Evolutionary conservation across 2,797 vertebrate species (phyloP).

Genomic region (Serranus cabrilla): DNA sequence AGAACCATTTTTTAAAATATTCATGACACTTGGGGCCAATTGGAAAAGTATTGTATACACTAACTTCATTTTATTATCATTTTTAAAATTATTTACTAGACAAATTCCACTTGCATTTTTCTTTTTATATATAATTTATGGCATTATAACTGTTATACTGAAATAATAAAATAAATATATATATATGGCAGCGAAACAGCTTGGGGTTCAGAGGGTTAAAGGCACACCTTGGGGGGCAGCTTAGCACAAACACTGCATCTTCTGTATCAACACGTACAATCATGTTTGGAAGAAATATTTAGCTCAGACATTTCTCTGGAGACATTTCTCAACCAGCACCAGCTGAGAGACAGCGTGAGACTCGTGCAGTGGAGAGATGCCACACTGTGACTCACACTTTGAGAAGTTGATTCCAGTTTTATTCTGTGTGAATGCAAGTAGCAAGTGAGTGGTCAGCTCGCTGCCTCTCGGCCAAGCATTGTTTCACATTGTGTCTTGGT

Average conservation of each 20-base stretch:
- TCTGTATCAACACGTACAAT: neutral
- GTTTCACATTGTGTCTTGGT: neutral
- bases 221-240: neutral
- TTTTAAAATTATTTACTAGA: no score
- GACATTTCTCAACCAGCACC: slow-evolving; percentile 12
- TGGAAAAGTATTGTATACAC: no score
- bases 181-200: no score
- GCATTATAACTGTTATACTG: no score
- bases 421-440: slow-evolving; percentile 5
- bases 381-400: neutral
- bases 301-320: neutral
- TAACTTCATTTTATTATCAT: no score
- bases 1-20: no score
- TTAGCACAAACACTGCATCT: neutral
- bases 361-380: neutral
- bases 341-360: slow-evolving; percentile 2
- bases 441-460: neutral
- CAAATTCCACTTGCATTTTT: no score
- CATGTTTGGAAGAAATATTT: slow-evolving; percentile 5
- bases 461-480: neutral
- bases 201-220: no score
- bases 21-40: no score
- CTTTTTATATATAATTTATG: no score
- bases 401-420: neutral
- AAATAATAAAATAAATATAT: no score